These are phyloP conservation scores for Tachuris rubrigastra DNA, from an alignment of 2,113 vertebrate genomes.

Conservation along the genomic window DNA sequence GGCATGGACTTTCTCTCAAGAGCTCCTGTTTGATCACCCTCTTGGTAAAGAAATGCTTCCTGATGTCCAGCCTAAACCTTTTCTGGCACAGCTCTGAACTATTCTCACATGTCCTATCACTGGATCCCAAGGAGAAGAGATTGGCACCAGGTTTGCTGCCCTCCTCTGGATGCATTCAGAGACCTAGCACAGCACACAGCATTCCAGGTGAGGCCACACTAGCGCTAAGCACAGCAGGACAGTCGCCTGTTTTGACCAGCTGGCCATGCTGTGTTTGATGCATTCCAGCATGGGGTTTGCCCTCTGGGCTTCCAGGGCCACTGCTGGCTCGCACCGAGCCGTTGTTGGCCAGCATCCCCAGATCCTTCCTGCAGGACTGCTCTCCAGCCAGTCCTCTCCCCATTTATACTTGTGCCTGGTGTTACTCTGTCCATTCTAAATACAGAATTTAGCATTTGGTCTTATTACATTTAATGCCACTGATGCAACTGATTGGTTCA, in stretches of 20 bases:
- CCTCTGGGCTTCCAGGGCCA: not conserved
- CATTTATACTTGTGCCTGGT: accelerated
- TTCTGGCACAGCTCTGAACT: not conserved
- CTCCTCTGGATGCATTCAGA: not conserved
- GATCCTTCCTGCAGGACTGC: not conserved
- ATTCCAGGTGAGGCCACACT: accelerated
- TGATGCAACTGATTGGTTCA: not conserved
- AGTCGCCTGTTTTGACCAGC: accelerated
- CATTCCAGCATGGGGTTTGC: not conserved
- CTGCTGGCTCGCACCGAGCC: accelerated
- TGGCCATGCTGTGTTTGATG: not conserved
- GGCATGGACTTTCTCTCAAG: no score
- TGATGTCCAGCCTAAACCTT: not conserved
- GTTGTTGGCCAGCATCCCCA: not conserved
- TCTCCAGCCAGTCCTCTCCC: not conserved
- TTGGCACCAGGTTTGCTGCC: not conserved
- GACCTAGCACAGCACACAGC: not conserved
- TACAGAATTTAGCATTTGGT: not conserved
- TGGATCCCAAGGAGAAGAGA: not conserved
- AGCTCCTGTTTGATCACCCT: not conserved
- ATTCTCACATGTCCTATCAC: not conserved
- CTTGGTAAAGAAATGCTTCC: not conserved
- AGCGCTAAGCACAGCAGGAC: accelerated
- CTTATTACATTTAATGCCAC: not conserved
- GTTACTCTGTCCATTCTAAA: not conserved